Conservation (phyloP, 2,797 vertebrate species). For the Mormyrus hasselquistii region DNA sequence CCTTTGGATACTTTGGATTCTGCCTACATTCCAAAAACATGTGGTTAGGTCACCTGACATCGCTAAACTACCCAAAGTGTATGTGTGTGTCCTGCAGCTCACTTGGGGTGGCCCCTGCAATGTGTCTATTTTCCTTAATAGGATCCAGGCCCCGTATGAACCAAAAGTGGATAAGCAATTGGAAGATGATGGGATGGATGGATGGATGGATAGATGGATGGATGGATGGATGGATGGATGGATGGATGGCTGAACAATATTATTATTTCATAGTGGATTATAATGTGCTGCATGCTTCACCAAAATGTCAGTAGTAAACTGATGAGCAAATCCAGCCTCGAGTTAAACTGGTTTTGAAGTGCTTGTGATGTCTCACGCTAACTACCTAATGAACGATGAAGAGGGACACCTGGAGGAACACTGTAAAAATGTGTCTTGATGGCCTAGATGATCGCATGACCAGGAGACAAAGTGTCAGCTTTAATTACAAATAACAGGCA, state of each 20-base stretch:
- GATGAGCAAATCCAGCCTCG: neutral
- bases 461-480: neutral
- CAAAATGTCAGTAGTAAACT: neutral
- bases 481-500: neutral
- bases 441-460: neutral
- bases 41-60: neutral
- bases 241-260: neutral
- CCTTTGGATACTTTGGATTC: neutral
- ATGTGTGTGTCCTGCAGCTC: neutral
- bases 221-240: neutral
- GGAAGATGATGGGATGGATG: neutral
- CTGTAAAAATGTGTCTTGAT: neutral
- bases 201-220: neutral
- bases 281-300: neutral
- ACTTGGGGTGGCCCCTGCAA: neutral
- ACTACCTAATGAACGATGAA: neutral
- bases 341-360: neutral
- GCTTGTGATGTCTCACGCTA: neutral
- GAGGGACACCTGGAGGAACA: neutral
- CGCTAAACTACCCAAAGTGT: neutral
- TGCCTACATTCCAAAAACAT: neutral
- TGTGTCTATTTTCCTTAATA: neutral
- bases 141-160: neutral
- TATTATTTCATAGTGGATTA: neutral
- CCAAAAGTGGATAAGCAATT: neutral